A percentile compares a stretch with the other conserved stretches of the same genome.
Evolutionary conservation across 2,888 invertebrate species (phyloP).

Genomic region (Eurytoma adleriae): DNA sequence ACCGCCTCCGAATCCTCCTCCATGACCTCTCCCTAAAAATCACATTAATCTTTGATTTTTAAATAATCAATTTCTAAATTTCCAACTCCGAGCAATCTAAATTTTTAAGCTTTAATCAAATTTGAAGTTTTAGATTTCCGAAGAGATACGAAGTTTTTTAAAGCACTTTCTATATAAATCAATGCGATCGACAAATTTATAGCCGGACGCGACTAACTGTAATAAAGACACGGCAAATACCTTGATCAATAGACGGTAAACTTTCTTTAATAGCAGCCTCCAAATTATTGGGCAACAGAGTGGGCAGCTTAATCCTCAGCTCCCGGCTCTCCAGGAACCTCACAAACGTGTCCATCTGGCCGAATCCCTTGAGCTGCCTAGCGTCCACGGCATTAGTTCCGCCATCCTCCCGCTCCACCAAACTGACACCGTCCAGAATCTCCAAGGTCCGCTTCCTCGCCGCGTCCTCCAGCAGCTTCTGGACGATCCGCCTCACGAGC

Average conservation of each 20-base stretch:
- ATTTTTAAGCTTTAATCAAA: too few species aligned
- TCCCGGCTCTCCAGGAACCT: conserved; percentile 85
- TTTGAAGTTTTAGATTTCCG: too few species aligned
- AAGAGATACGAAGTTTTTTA: too few species aligned
- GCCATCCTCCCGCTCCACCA: conserved; percentile 79
- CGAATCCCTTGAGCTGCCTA: conserved; percentile 70
- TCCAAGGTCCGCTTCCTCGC: conserved; percentile 78
- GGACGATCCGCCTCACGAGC: conserved; percentile 77
- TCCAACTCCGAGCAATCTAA: too few species aligned
- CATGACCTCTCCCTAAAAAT: conserved; percentile 41
- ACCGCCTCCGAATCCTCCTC: conserved; percentile 77
- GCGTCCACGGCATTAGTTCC: conserved; percentile 67
- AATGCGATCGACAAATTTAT: too few species aligned
- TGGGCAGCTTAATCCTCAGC: conserved; percentile 83
- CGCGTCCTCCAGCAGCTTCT: conserved; percentile 77
- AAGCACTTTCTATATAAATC: too few species aligned
- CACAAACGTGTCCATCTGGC: conserved; percentile 80
- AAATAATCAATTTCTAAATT: too few species aligned
- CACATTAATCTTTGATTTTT: not conserved
- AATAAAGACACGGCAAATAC: conserved; percentile 60
- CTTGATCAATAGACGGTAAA: conserved; percentile 77
- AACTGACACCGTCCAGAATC: conserved; percentile 81
- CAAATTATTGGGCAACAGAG: conserved; percentile 82
- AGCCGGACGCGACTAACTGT: too few species aligned
- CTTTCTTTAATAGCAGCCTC: conserved; percentile 79